Conservation (phyloP, 2,797 vertebrate species). For the Muscicapa comitata region DNA sequence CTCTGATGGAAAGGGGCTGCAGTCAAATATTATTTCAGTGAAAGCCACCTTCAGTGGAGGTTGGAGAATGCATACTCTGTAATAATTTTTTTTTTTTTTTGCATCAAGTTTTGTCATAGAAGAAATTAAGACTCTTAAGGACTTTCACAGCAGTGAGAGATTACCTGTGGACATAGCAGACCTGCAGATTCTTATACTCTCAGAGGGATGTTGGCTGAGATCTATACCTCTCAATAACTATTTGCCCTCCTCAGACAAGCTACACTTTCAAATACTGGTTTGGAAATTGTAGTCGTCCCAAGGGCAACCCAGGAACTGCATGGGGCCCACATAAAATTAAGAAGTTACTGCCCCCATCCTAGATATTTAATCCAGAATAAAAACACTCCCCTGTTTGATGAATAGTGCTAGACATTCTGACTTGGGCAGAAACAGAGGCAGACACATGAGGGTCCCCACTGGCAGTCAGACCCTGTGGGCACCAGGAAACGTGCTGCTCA, state of each 20-base stretch:
- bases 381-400: background rate
- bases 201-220: background rate
- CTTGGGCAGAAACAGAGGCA: background rate
- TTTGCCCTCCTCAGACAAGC: background rate
- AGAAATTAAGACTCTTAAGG: background rate
- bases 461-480: background rate
- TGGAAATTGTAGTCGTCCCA: background rate
- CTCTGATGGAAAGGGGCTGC: background rate
- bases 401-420: background rate
- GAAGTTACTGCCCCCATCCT: background rate
- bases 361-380: background rate
- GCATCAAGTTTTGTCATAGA: background rate
- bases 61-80: background rate
- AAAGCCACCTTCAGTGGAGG: background rate
- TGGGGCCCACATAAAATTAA: background rate
- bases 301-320: background rate
- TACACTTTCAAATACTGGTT: background rate
- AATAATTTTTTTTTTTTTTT: background rate
- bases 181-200: background rate
- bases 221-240: background rate
- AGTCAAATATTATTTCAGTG: background rate
- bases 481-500: accelerated
- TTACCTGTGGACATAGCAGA: background rate
- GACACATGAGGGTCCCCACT: too few relatives aligned
- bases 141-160: background rate